A percentile compares a stretch with the other conserved stretches of the same genome.
These are phyloP conservation scores for Frankliniella fusca DNA, from an alignment of 2,888 invertebrate species.

Conservation along the genomic window DNA sequence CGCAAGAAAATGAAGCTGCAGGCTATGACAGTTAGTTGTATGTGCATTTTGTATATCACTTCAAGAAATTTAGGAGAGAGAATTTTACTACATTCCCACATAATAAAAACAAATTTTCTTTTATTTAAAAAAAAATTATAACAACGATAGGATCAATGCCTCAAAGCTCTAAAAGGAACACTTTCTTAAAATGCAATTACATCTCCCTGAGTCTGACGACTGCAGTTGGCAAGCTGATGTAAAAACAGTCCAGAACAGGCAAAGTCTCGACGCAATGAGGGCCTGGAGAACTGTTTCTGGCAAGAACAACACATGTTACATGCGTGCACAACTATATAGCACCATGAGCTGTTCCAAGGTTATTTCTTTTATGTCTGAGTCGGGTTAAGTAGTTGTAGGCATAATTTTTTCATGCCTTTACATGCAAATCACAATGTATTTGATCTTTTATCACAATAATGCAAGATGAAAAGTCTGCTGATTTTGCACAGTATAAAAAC, in stretches of 20 bases:
- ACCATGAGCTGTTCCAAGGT: slow-evolving; percentile 13
- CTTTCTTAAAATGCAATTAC: slow-evolving; percentile 20
- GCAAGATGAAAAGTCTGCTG: background rate
- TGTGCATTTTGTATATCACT: slow-evolving; percentile 26
- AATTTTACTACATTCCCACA: slow-evolving; percentile 13
- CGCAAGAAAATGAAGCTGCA: slow-evolving; percentile 24
- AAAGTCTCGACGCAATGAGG: background rate
- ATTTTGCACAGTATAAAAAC: slow-evolving; percentile 13
- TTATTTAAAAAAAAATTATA: background rate
- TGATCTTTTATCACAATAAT: slow-evolving; percentile 18
- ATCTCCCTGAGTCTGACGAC: slow-evolving; percentile 11
- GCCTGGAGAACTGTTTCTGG: background rate
- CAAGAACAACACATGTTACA: slow-evolving; percentile 22
- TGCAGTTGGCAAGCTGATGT: slow-evolving; percentile 6
- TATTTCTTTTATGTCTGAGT: slow-evolving; percentile 26
- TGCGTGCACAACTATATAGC: slow-evolving; percentile 14
- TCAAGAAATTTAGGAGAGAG: background rate
- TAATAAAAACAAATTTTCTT: background rate
- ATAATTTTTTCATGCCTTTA: slow-evolving; percentile 7
- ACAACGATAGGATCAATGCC: background rate
- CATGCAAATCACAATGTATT: slow-evolving; percentile 25
- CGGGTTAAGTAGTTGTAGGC: slow-evolving; percentile 17
- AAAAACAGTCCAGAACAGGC: background rate
- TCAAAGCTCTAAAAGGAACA: slow-evolving; percentile 19
- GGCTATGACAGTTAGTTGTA: slow-evolving; percentile 24